Conservation (phyloP, 2,888 invertebrate species). For the Chesias legatella region DNA sequence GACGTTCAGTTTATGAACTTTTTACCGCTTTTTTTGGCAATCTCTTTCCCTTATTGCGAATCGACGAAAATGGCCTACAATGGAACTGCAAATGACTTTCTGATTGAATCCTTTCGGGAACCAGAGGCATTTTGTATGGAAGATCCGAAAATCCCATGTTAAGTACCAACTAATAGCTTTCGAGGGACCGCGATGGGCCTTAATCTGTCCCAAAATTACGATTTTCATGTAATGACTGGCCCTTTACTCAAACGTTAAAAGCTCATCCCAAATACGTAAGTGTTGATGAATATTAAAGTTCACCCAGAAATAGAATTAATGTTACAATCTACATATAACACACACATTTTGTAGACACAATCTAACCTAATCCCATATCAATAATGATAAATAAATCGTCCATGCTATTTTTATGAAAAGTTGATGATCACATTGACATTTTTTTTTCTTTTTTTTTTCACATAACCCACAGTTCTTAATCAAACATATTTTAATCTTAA, state of each 20-base stretch:
- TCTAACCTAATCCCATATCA: too few relatives aligned
- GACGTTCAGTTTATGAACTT: slow-evolving; percentile 25
- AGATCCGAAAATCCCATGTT: slow-evolving; percentile 29
- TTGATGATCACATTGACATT: too few relatives aligned
- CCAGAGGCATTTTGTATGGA: slow-evolving; percentile 36
- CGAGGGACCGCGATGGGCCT: slow-evolving; percentile 29
- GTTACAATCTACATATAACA: too few relatives aligned
- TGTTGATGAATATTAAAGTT: slow-evolving; percentile 12
- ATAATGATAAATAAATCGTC: too few relatives aligned
- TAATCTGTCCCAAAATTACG: slow-evolving; percentile 30
- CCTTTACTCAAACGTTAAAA: slow-evolving; percentile 26
- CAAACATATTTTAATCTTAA: too few relatives aligned
- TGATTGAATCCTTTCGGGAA: slow-evolving; percentile 40
- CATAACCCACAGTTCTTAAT: too few relatives aligned
- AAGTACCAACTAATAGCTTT: slow-evolving; percentile 37
- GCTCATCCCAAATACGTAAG: slow-evolving; percentile 16
- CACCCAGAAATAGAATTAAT: slow-evolving; percentile 12
- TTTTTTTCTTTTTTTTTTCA: too few relatives aligned
- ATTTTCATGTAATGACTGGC: slow-evolving; percentile 30
- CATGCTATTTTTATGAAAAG: too few relatives aligned
- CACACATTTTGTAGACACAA: too few relatives aligned
- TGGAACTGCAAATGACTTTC: slow-evolving; percentile 41
- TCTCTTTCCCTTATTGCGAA: slow-evolving; percentile 26
- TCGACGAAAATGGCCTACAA: slow-evolving; percentile 25
- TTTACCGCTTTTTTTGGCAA: slow-evolving; percentile 30